Evolutionary conservation across 2,113 vertebrate species (phyloP), one percentile per base, ranked within the genome.

Genomic region (Elaphurus davidianus): DNA sequence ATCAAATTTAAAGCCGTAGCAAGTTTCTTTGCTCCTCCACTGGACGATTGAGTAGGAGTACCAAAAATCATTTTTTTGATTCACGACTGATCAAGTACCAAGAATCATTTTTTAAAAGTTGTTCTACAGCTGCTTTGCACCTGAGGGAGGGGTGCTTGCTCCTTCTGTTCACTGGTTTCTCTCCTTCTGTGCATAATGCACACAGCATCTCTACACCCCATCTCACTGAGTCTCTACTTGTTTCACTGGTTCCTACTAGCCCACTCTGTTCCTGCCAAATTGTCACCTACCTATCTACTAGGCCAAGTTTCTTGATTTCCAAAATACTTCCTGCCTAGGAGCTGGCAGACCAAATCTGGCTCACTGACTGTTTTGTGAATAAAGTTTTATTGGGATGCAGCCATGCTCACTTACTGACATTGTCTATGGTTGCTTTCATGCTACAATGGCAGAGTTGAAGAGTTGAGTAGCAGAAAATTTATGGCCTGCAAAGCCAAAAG

Each of bases 221-320:
- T 94, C 52, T 96, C 23, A 55, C 30, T 14, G 16, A 85, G 43
- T 60, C 45, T 60, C 14, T 19, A 12, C 5, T 9, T 28, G 13
- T 45, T 54, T 85, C 71, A 33, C 6, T 84, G 57, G 43, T 12
- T 12, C 10, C 6, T 40, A 19, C 4, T 16, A 50, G 27, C 2
- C 15, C 36, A 52, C 28, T 87, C 62, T 59, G 21, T 84, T 81
- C 30, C 79, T 90, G 28, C n/a, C 14, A 84, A 33, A 33, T 76
- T 16, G 64, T 93, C 28, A 64, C 3, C 23, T 55, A 36, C 28
- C 33, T 52, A 78, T 3, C 45, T 79, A 43, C 59, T 81, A 76
- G 84, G 28, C 23, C 15, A 87, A 91, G 47, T 55, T 81, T 79
- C 59, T 84, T 92, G 13, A 52, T 79, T 94, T 88, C 76, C 28